Percentiles rank a stretch among this genome's conserved stretches.
Conservation (phyloP, 1,140 invertebrate genomes). For the Tigriopus japonicus region DNA sequence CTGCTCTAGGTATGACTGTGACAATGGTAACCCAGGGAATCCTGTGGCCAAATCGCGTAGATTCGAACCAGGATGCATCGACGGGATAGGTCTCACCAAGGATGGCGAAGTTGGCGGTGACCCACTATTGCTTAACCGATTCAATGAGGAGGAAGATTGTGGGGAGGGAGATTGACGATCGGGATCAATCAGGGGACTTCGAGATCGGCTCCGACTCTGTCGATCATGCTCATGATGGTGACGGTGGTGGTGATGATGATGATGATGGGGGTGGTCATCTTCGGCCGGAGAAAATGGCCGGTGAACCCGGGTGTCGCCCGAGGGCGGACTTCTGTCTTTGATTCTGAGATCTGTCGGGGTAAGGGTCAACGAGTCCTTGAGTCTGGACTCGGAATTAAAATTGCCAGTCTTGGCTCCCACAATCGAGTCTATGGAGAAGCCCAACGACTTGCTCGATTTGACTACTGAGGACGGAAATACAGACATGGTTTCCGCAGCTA, state of each 20-base stretch:
- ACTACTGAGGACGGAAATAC: neutral
- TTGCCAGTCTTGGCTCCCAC: neutral
- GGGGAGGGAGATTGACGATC: too few relatives aligned
- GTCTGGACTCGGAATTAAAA: neutral
- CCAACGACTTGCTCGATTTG: slow-evolving; percentile 1
- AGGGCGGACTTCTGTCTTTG: too few relatives aligned
- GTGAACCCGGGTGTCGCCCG: too few relatives aligned
- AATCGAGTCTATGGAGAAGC: slow-evolving; percentile 9
- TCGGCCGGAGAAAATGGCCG: too few relatives aligned
- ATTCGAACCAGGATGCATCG: neutral
- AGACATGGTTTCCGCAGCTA: neutral
- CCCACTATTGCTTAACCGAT: too few relatives aligned
- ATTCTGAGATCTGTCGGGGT: too few relatives aligned
- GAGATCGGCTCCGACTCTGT: neutral
- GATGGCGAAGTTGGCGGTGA: neutral
- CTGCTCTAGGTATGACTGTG: neutral
- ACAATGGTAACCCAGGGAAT: neutral
- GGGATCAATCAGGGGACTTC: neutral
- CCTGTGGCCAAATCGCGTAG: neutral
- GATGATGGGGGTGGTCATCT: too few relatives aligned
- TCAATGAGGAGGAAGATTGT: too few relatives aligned
- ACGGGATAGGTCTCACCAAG: neutral
- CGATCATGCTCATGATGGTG: too few relatives aligned
- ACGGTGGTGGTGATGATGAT: too few relatives aligned
- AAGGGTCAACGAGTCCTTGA: neutral